These are phyloP conservation scores for Morpho helenor DNA, from an alignment of 2,888 invertebrate species.

Conservation along the genomic window DNA sequence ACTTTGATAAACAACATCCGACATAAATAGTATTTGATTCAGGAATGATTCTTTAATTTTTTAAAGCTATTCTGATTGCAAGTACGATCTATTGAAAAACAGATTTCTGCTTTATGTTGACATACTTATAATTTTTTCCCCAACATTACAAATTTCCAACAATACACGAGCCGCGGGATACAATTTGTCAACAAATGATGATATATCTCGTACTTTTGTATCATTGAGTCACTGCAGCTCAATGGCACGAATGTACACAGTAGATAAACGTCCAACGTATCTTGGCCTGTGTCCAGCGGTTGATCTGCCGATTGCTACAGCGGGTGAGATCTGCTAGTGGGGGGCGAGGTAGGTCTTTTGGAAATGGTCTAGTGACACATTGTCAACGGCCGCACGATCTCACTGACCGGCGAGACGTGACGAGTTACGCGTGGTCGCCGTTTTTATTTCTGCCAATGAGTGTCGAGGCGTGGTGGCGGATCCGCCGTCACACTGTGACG, in stretches of 20 bases:
- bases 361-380: slow-evolving; percentile 62
- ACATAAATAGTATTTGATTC: no score
- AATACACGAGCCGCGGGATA: no score
- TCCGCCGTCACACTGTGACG: slow-evolving; percentile 35
- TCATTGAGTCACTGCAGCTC: slow-evolving; percentile 33
- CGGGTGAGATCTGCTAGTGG: slow-evolving; percentile 22
- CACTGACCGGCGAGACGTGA: slow-evolving; percentile 74
- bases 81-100: no score
- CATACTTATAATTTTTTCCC: no score
- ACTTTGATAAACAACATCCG: no score
- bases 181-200: no score
- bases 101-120: no score
- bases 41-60: no score
- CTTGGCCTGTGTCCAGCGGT: slow-evolving; percentile 41
- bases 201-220: slow-evolving; percentile 27
- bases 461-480: slow-evolving; percentile 75
- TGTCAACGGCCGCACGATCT: slow-evolving; percentile 75
- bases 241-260: slow-evolving; percentile 55
- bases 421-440: slow-evolving; percentile 76
- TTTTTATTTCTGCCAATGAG: slow-evolving; percentile 80
- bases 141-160: no score
- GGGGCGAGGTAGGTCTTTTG: slow-evolving; percentile 42
- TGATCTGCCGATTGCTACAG: slow-evolving; percentile 17
- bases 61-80: no score
- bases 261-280: slow-evolving; percentile 39